A percentile compares a stretch with the other conserved stretches of the same genome.
phyloP scores from a whole-genome alignment of 1,140 invertebrate species.

The Holcopasites calliopsidis region DNA sequence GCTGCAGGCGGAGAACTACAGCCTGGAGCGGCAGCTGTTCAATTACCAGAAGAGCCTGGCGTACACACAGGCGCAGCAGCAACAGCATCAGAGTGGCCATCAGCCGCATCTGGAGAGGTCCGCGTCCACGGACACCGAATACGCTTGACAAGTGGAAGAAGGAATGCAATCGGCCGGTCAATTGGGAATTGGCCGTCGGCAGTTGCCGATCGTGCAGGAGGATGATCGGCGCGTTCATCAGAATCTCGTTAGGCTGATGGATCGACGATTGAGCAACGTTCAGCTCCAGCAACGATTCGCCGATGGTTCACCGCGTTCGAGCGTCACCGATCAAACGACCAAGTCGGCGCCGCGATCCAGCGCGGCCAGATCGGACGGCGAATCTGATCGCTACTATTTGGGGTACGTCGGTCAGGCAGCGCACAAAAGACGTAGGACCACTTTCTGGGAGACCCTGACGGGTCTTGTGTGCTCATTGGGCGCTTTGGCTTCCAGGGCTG shows the following conservation, averaged over 20 bases:
- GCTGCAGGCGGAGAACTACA: conserved; percentile 92
- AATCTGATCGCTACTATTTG: conserved; percentile 47
- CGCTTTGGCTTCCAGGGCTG: conserved; percentile 74
- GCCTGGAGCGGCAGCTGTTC: conserved; percentile 91
- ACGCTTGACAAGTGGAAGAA: conserved; percentile 82
- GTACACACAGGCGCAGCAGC: conserved; percentile 83
- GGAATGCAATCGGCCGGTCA: conserved; percentile 13
- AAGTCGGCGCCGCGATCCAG: conserved; percentile 57
- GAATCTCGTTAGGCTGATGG: conserved; percentile 72
- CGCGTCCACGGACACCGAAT: conserved; percentile 87
- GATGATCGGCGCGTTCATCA: conserved; percentile 69
- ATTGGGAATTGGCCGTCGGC: conserved; percentile 42
- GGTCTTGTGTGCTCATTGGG: conserved; percentile 78
- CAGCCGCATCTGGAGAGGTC: conserved; percentile 80
- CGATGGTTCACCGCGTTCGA: conserved; percentile 23
- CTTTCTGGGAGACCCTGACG: conserved; percentile 76
- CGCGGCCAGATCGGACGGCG: conserved; percentile 36
- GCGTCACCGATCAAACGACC: conserved; percentile 68
- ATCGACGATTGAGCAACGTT: conserved; percentile 73
- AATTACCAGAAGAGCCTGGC: conserved; percentile 93
- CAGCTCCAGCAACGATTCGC: conserved; percentile 61
- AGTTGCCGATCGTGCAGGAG: conserved; percentile 54
- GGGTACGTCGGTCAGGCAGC: conserved; percentile 56
- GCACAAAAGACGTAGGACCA: conserved; percentile 66
- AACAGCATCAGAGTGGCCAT: conserved; percentile 70